Evolutionary conservation across 2,888 invertebrate genomes (phyloP), one percentile per base, ranked within the genome.

Genomic region (Odontomyia ornata): DNA sequence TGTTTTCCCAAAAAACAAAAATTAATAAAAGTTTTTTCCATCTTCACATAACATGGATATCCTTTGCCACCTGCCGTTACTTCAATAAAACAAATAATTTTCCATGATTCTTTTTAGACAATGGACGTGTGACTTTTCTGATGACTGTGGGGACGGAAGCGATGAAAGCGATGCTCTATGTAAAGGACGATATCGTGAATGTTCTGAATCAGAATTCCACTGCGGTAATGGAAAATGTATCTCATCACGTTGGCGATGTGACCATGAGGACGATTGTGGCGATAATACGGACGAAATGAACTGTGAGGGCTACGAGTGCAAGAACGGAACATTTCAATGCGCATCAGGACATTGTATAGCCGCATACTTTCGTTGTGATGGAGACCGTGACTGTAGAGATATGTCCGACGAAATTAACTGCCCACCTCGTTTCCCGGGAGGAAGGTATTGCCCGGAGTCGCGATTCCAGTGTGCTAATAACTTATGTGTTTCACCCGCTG

Each of bases 61-160:
- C n/a, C n/a, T n/a, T n/a, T n/a, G n/a, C n/a, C n/a, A n/a, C n/a
- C n/a, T n/a, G n/a, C n/a, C n/a, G n/a, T n/a, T n/a, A n/a, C n/a
- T n/a, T n/a, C n/a, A n/a, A n/a, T n/a, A n/a, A n/a, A n/a, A n/a
- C n/a, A n/a, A n/a, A n/a, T n/a, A n/a, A n/a, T n/a, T n/a, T n/a
- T n/a, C n/a, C 36, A 36, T 36, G 36, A 36, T 64, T 75, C 83
- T 84, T 79, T 80, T 7, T 65, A 87, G 86, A 81, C 94, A 96
- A 83, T 98, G 97, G 97, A 90, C 93, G 81, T 99, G 98, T 84
- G 98, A 99, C 84, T 97, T 96, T 86, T 96, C 98, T 30, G 96
- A 98, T 83, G 98, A 99, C 84, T 99, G 99, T 83, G 95, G 96
- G 0, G 99, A 99, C 85, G 94, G 95, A 60, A 94, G 94, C 75